Base-by-base conservation (phyloP, 2,113 vertebrate genomes). In the Ciconia stormi region DNA sequence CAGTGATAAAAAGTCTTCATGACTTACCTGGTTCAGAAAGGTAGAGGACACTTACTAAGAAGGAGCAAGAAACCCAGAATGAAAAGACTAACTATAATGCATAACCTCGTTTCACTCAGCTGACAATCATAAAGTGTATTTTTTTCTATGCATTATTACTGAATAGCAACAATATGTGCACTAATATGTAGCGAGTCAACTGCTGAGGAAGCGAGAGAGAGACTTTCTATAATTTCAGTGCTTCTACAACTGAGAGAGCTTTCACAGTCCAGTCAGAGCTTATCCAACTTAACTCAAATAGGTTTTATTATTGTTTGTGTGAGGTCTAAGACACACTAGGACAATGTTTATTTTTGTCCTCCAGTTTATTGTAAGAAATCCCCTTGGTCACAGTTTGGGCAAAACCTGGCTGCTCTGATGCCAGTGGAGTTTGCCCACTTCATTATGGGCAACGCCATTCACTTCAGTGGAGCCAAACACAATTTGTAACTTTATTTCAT, bases 361-460 rank as follows among this genome's bases (percentile, higher is more conserved):
- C 17, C 1, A 6, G 10, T 47, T 73, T 22, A 66, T 4, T 34
- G 22, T 14, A 67, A 69, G 36, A 72, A 69, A 46, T 14, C 6
- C 2, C 10, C n/a, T 70, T 0, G 1, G 9, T 0, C 11, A 5
- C 7, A 49, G 2, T 61, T n/a, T 16, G 26, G 34, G 25, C 8
- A 81, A 94, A 81, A 55, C 3, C 16, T 62, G 63, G 10, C 22
- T 62, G 16, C 11, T 62, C 16, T 66, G 46, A 58, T 20, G 13
- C 22, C 22, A 38, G 5, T 38, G n/a, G 52, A 55, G 22, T 42
- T 89, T 40, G 12, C 29, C 20, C 5, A 8, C 25, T 47, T 18
- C 9, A 2, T 3, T 52, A 18, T 16, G 49, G 34, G 18, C 26
- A 78, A 29, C 22, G 7, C 9, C 38, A n/a, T 4, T 30, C 44